Conservation (phyloP, 2,797 vertebrate genomes). For the Paguma larvata region DNA sequence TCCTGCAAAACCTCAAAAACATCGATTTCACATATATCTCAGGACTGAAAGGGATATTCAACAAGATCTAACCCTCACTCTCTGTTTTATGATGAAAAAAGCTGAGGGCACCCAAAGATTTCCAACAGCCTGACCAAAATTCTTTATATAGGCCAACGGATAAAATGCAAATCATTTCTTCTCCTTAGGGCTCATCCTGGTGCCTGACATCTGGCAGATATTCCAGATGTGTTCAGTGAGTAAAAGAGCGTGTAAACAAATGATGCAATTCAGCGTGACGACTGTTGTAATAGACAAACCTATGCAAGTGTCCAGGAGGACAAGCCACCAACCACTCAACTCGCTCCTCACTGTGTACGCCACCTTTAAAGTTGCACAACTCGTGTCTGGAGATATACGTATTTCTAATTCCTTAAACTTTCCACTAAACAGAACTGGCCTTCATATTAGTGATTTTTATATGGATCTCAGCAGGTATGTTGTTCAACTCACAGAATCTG, state of each 20-base stretch:
- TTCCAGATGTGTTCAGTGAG: neutral
- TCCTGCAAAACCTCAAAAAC: neutral
- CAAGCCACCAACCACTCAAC: neutral
- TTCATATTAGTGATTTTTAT: neutral
- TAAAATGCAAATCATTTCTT: neutral
- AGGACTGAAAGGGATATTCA: neutral
- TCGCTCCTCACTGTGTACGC: neutral
- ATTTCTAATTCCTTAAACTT: conserved; percentile 11
- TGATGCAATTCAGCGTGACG: neutral
- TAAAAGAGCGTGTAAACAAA: neutral
- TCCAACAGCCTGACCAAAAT: conserved; percentile 28
- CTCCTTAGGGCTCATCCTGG: neutral
- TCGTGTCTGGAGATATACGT: neutral
- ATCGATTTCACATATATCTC: neutral
- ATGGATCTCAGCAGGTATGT: neutral
- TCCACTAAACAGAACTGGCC: neutral
- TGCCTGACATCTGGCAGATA: neutral
- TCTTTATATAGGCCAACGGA: neutral
- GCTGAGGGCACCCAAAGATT: neutral
- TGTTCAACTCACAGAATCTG: neutral
- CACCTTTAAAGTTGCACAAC: neutral
- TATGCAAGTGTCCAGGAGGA: no score
- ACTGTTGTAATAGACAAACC: neutral
- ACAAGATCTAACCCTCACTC: neutral
- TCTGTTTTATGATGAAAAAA: conserved; percentile 37